Evolutionary conservation across 1,140 invertebrate genomes (phyloP), one percentile per base, ranked within the genome.

Genomic region (Lethocerus indicus): DNA sequence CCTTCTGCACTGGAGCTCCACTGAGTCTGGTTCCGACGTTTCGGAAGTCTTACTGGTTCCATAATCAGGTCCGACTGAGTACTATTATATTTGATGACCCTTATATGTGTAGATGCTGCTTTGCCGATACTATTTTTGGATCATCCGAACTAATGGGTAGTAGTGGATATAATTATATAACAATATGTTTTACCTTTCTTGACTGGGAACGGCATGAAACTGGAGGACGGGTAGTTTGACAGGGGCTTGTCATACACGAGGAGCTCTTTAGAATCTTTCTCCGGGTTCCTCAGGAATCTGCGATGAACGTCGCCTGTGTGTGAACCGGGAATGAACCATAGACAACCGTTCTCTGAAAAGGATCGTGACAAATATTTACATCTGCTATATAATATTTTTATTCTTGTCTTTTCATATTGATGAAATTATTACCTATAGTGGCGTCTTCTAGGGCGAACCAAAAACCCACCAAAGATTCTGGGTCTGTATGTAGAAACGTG

Each of bases 401-500:
- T 6, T 18, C 21, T 6, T 25, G 16, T 28, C 9, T 43, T 26
- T 43, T 9, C 41, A 25, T 26, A 20, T 21, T 43, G 18, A 9
- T 20, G 18, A 40, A 32, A 35, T 13, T 16, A n/a, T 40, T 41
- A 53, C 52, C 52, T 9, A 77, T 44, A 0, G 81, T 92, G 2
- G 89, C 85, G 59, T 96, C 88, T 58, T 97, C 90, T 1, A 97
- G 64, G 2, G 94, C 87, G 40, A 97, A 82, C 94, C 94, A 98
- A 59, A 95, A 82, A 1, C 93, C 92, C 13, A 90, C 64, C 1
- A 83, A 70, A 58, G 59, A 60, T 14, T 74, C 74, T 25, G 73
- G 64, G 49, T 80, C 83, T 0, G 86, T 88, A 56, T 84, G 73
- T 2, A 98, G 68, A 62, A 86, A 98, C 1, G 86, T 80, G 0